A percentile compares a stretch with the other conserved stretches of the same genome.
Conservation (phyloP, 2,888 invertebrate genomes). For the Ormia ochracea region DNA sequence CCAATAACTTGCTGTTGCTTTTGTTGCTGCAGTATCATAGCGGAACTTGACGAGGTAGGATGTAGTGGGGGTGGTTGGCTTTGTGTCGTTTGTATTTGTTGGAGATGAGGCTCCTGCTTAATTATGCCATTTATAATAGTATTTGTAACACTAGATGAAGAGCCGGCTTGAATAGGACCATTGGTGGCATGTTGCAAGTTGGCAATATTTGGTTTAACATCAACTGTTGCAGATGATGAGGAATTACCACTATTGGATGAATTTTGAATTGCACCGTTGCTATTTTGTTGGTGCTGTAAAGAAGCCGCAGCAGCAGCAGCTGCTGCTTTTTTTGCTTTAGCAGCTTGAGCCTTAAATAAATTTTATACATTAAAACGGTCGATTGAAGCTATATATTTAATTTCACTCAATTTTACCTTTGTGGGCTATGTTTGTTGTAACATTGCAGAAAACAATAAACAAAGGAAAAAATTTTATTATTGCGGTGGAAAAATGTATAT, state of each 20-base stretch:
- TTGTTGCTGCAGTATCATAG: slow-evolving; percentile 69
- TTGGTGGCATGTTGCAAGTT: slow-evolving; percentile 52
- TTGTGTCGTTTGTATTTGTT: slow-evolving; percentile 56
- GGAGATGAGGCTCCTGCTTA: slow-evolving; percentile 68
- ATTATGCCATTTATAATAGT: slow-evolving; percentile 67
- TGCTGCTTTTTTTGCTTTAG: slow-evolving; percentile 75
- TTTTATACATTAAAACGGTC: background rate
- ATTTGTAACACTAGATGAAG: slow-evolving; percentile 45
- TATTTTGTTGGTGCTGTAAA: slow-evolving; percentile 64
- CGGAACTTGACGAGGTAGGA: slow-evolving; percentile 66
- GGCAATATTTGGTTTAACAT: slow-evolving; percentile 66
- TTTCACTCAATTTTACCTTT: slow-evolving; percentile 68
- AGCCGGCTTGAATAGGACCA: slow-evolving; percentile 47
- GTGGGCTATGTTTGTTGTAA: slow-evolving; percentile 67
- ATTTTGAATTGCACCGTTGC: slow-evolving; percentile 53
- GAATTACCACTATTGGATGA: slow-evolving; percentile 50
- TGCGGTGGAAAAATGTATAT: slow-evolving; percentile 33
- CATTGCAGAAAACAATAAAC: slow-evolving; percentile 14
- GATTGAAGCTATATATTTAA: slow-evolving; percentile 4
- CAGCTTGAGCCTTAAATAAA: slow-evolving; percentile 71
- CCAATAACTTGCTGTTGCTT: slow-evolving; percentile 62
- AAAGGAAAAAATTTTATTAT: slow-evolving; percentile 28
- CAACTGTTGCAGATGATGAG: slow-evolving; percentile 58
- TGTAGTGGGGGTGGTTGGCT: slow-evolving; percentile 72
- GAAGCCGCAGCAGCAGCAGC: slow-evolving; percentile 71